A percentile compares a stretch with the other conserved stretches of the same genome.
Conservation (phyloP, 1,140 invertebrate species). For the Zelostemma sp. region DNA sequence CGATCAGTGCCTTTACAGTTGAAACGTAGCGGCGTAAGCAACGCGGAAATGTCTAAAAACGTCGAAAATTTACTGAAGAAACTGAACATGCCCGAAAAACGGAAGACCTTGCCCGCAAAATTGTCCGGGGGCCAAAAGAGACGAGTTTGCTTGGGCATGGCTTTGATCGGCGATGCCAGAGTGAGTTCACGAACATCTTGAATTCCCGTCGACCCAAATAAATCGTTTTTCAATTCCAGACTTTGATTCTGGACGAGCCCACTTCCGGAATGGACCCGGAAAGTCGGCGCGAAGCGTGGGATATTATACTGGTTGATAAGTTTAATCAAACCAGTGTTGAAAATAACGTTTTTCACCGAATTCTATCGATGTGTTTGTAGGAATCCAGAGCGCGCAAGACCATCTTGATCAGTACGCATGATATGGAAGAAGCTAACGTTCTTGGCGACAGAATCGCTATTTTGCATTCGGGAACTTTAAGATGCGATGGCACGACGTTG, state of each 20-base stretch:
- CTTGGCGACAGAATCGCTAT: conserved; percentile 94
- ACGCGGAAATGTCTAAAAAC: conserved; percentile 46
- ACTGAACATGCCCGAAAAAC: conserved; percentile 74
- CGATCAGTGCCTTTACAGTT: too few relatives aligned
- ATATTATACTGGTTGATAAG: conserved; percentile 74
- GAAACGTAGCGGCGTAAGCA: conserved; percentile 54
- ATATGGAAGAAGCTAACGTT: conserved; percentile 98
- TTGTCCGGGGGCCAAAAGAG: conserved; percentile 81
- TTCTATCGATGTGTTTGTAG: too few relatives aligned
- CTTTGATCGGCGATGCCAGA: conserved; percentile 72
- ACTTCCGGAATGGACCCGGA: conserved; percentile 96
- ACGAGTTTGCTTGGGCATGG: conserved; percentile 78
- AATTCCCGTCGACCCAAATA: background rate
- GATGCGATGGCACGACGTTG: conserved; percentile 87
- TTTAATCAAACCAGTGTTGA: background rate
- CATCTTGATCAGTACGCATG: conserved; percentile 95
- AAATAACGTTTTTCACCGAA: background rate
- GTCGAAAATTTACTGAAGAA: conserved; percentile 67
- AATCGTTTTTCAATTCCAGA: conserved; percentile 46
- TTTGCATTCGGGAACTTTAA: conserved; percentile 84
- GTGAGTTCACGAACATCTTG: conserved; percentile 35
- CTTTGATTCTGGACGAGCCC: conserved; percentile 91
- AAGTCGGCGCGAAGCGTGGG: conserved; percentile 90
- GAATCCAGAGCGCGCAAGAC: conserved; percentile 77
- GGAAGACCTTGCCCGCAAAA: conserved; percentile 69